Base-by-base conservation (phyloP, 2,888 invertebrate genomes). In the Geotrupes spiniger region DNA sequence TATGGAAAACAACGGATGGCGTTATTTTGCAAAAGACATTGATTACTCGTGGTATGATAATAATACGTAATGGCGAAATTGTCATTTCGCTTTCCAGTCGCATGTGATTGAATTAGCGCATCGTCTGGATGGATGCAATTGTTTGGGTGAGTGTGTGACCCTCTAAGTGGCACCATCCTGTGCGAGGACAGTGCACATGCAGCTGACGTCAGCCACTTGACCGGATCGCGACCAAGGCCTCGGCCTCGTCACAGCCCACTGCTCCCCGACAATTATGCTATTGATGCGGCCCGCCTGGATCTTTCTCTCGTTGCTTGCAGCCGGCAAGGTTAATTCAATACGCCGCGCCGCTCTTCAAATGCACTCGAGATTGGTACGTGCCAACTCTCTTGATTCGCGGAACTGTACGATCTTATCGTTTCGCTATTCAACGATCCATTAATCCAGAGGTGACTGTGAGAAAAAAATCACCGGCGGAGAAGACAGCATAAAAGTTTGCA, bases 191-290 rank as follows among this genome's bases (percentile, higher is more conserved):
- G 39, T 54, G 54, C 52, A 52, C 46, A 55, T 55, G 53, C 53
- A 55, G 48, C 49, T 56, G 56, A 59, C 56, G 59, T 59, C 59
- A 58, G 42, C 54, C 52, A 55, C 52, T 60, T 59, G 55, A 58
- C 59, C 55, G 55, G 52, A 54, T 52, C 52, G 47, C 53, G 50
- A 46, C 56, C 59, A 60, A 60, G 59, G 59, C 53, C 42, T 42
- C 46, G 52, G 53, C 52, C 47, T 52, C 52, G 47, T 52, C 52
- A 48, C 54, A 51, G 47, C 52, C 53, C 51, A 47, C 51, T 57
- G 53, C 54, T 48, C 54, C 42, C 48, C 43, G 43, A 54, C 53
- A 56, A 56, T 55, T 53, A 53, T 52, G 54, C 48, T 51, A 54
- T 53, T 54, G 52, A 53, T 53, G 54, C 50, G 46, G 42, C 46